Evolutionary conservation across 2,888 invertebrate species (phyloP), one percentile per base, ranked within the genome.

Genomic region (Macrophya alboannulata): DNA sequence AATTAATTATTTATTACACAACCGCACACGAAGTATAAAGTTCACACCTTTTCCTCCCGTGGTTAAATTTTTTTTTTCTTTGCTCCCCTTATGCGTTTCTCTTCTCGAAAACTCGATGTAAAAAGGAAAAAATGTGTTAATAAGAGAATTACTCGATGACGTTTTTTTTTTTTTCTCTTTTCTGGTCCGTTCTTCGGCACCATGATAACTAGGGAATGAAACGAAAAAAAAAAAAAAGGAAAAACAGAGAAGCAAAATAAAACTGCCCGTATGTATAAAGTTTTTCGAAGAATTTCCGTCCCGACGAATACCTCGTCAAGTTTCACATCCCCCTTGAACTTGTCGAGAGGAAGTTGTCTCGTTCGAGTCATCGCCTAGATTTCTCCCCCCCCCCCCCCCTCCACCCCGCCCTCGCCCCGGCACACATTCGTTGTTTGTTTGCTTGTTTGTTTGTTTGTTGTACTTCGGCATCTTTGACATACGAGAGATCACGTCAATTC

Each of bases 401-500:
- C 3, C 43, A 3, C 43, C 43, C 43, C 43, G 6, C 62, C 21
- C 25, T 62, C 62, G 3, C 15, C 72, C 45, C 21, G 21, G 40
- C 43, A 17, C 72, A 74, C 31, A 68, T 68, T 68, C 17, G 37
- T 45, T 43, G 40, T 45, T 43, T 43, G 40, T 72, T 43, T 45
- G 43, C 40, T 72, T 72, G 17, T 43, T n/a, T 71, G 62, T 62
- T 62, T 62, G 62, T 62, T 62, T 25, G 62, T 25, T 62, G 10
- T 68, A 68, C 68, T 68, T 68, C 17, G 31, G 37, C 25, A 17
- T 37, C 37, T 68, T 68, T 68, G 31, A 31, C 68, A 68, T 68
- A 45, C 72, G 72, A 21, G 45, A 74, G 21, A 74, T 68, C 68
- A 68, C 68, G 68, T 68, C 68, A 68, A 68, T 68, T 68, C 37